Conservation (phyloP, 2,113 vertebrate species). For the Chaetodon auriga region DNA sequence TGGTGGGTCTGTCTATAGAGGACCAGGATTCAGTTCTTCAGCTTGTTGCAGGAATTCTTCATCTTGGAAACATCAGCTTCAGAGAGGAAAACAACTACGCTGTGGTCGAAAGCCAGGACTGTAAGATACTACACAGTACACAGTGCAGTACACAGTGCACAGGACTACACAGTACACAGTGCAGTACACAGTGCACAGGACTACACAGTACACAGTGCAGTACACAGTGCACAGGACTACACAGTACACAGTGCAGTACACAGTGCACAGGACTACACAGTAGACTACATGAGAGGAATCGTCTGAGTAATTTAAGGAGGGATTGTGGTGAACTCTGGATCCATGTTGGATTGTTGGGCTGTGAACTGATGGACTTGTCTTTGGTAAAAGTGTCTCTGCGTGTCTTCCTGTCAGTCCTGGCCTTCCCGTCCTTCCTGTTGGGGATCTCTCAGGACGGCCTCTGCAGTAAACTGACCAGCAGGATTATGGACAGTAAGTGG, state of each 20-base stretch:
- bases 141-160: background rate
- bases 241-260: no score
- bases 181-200: background rate
- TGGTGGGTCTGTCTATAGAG: slow-evolving; percentile 84
- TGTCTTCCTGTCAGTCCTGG: slow-evolving; percentile 80
- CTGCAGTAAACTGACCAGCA: slow-evolving; percentile 86
- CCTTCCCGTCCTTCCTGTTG: slow-evolving; percentile 87
- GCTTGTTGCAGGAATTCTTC: slow-evolving; percentile 87
- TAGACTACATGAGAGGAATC: no score
- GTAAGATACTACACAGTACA: slow-evolving; percentile 71
- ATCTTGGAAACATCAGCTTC: slow-evolving; percentile 88
- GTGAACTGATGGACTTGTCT: no score
- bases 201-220: no score
- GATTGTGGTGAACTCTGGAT: no score
- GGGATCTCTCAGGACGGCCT: slow-evolving; percentile 85
- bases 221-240: background rate
- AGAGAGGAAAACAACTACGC: slow-evolving; percentile 88
- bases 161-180: background rate
- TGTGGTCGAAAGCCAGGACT: slow-evolving; percentile 87
- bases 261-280: no score
- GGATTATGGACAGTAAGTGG: slow-evolving; percentile 89
- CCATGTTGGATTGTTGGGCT: no score
- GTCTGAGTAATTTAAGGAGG: no score
- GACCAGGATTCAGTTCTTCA: slow-evolving; percentile 86
- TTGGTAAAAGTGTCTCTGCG: background rate